Evolutionary conservation across 2,888 invertebrate genomes (phyloP).

Genomic region (Diabrotica balteata): DNA sequence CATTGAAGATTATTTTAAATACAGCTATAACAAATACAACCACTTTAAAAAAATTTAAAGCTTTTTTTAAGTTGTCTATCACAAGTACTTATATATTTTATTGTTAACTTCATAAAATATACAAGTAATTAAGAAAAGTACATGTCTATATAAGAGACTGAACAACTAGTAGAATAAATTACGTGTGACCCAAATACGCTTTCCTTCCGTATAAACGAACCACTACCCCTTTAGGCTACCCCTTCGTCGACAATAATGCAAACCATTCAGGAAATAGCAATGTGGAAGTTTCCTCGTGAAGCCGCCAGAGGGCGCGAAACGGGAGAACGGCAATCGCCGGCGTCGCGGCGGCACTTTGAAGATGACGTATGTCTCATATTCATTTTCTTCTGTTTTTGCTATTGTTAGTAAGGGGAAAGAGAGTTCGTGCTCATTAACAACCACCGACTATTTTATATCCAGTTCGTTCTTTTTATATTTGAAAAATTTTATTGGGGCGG

Average conservation of each 20-base stretch:
- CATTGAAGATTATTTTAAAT: too few relatives aligned
- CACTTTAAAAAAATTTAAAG: too few relatives aligned
- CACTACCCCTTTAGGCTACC: conserved; percentile 1
- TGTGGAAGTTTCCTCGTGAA: conserved; percentile 20
- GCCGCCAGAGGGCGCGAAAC: conserved; percentile 11
- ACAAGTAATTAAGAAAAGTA: too few relatives aligned
- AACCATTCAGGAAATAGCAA: conserved; percentile 31
- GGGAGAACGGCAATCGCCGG: conserved; percentile 5
- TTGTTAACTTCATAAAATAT: too few relatives aligned
- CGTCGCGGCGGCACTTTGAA: conserved; percentile 39
- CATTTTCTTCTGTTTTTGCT: conserved; percentile 35
- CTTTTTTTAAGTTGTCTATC: too few relatives aligned
- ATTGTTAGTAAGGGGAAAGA: neutral
- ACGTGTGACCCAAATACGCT: neutral
- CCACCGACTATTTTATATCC: too few relatives aligned
- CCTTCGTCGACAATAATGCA: conserved; percentile 25
- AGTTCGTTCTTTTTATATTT: too few relatives aligned
- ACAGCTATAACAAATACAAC: too few relatives aligned
- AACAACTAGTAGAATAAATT: too few relatives aligned
- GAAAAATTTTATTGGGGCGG: too few relatives aligned
- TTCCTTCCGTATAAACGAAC: neutral
- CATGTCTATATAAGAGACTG: too few relatives aligned
- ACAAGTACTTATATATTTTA: too few relatives aligned
- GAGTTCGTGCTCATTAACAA: neutral
- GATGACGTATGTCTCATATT: conserved; percentile 45